Evolutionary conservation across 2,888 invertebrate species (phyloP).

Genomic region (Hyles lineata): DNA sequence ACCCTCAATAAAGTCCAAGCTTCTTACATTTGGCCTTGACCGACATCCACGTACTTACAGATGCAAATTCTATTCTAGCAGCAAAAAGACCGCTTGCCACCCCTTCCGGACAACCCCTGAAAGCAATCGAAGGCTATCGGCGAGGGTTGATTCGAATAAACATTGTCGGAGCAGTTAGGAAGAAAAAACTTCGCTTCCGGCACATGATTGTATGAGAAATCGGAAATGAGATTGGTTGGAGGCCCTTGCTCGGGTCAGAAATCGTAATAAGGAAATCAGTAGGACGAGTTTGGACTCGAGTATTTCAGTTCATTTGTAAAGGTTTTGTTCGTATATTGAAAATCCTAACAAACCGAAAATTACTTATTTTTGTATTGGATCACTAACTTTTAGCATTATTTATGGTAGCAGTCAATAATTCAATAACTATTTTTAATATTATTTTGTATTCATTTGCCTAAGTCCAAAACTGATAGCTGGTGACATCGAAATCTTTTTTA

Average conservation of each 20-base stretch:
- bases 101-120: not conserved
- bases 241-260: conserved; percentile 5
- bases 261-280: conserved; percentile 1
- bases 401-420: no score
- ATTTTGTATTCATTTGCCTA: no score
- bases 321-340: not conserved
- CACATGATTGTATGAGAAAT: conserved; percentile 16
- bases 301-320: not conserved
- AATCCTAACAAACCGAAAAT: not conserved
- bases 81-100: not conserved
- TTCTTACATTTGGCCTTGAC: not conserved
- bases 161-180: not conserved
- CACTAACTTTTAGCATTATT: no score
- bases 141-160: conserved; percentile 1
- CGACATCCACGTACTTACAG: not conserved
- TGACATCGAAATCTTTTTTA: no score
- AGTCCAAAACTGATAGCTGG: no score
- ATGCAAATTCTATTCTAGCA: not conserved
- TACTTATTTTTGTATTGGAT: not conserved
- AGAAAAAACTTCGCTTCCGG: conserved; percentile 7
- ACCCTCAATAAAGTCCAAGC: not conserved
- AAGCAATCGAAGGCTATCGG: conserved; percentile 1
- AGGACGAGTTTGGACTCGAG: not conserved
- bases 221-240: conserved; percentile 24
- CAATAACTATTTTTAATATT: no score